A percentile compares a stretch with the other conserved stretches of the same genome.
Conservation (phyloP, 2,888 invertebrate genomes). For the Loripinus fragilis region DNA sequence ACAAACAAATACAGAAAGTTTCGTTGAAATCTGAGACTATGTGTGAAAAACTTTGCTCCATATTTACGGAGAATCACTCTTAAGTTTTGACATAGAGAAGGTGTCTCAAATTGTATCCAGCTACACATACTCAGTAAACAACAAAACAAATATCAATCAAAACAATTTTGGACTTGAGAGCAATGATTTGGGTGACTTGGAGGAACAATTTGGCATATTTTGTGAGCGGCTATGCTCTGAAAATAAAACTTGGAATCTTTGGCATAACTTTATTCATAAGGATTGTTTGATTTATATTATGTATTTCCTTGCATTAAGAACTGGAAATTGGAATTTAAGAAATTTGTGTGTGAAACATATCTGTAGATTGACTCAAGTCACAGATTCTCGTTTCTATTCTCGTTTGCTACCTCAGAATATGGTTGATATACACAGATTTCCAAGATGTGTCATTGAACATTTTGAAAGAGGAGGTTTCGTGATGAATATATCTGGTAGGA, state of each 20-base stretch:
- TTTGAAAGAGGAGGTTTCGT: not conserved
- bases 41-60: no score
- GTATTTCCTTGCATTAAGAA: not conserved
- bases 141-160: not conserved
- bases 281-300: not conserved
- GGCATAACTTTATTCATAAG: slow-evolving; percentile 2
- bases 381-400: not conserved
- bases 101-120: not conserved
- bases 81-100: not conserved
- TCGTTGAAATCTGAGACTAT: no score
- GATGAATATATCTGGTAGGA: not conserved
- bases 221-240: not conserved
- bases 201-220: not conserved
- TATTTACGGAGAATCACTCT: no score
- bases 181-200: not conserved
- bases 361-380: not conserved
- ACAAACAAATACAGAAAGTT: no score
- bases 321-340: slow-evolving; percentile 1
- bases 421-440: not conserved
- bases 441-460: not conserved
- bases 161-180: not conserved
- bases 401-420: not conserved
- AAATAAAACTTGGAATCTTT: slow-evolving; percentile 1
- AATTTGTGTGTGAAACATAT: not conserved
- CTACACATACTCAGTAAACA: not conserved